phyloP scores from a whole-genome alignment of 2,797 vertebrate species.

The Myotis myotis region DNA sequence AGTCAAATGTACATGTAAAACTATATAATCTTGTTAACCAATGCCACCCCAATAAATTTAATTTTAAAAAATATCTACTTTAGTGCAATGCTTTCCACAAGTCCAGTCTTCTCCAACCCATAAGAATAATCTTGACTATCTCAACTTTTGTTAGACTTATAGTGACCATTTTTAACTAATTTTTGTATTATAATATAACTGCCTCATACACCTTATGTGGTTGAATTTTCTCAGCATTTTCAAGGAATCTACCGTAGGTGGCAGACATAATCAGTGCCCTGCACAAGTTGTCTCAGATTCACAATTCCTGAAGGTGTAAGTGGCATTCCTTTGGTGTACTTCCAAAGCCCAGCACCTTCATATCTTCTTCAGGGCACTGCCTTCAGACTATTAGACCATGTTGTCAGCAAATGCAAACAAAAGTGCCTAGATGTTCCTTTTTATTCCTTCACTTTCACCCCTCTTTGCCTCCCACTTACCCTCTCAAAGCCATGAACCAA shows the following conservation, averaged over 20 bases:
- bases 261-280: neutral
- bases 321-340: neutral
- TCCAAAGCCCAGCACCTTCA: neutral
- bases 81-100: neutral
- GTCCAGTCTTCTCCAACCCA: neutral
- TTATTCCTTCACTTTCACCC: neutral
- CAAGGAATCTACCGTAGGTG: neutral
- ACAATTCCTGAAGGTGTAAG: neutral
- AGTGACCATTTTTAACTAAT: neutral
- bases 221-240: neutral
- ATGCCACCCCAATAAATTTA: neutral
- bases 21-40: neutral
- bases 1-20: neutral
- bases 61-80: neutral
- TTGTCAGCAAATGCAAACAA: neutral
- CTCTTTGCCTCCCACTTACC: accelerated
- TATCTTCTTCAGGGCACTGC: neutral
- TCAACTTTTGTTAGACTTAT: neutral
- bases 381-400: neutral
- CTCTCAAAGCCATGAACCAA: neutral
- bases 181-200: too few relatives aligned
- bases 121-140: neutral
- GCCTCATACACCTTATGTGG: neutral
- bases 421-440: neutral
- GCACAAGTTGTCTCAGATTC: neutral